These are phyloP conservation scores for Saguinus imperator DNA, from an alignment of 2,113 vertebrate species.

Conservation along the genomic window DNA sequence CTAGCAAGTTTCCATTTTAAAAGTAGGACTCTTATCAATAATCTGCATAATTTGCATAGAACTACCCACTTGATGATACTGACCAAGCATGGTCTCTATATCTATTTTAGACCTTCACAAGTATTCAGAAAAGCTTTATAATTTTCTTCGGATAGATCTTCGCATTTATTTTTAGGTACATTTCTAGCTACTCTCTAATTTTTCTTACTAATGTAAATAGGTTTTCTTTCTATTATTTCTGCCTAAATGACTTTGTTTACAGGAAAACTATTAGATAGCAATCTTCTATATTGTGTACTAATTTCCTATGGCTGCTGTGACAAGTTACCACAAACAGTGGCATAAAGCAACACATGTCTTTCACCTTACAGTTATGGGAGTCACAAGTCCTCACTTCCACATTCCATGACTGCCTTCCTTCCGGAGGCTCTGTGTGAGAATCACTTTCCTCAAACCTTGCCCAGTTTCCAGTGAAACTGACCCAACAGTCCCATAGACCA, in stretches of 20 bases:
- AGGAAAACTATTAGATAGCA: not conserved
- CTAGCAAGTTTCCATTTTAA: not conserved
- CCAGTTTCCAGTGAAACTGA: no score
- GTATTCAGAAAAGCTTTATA: not conserved
- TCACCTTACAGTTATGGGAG: not conserved
- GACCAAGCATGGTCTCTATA: not conserved
- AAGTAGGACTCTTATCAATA: not conserved
- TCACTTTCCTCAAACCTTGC: no score
- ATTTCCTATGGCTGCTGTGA: not conserved
- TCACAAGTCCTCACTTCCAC: not conserved
- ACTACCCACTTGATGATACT: accelerated
- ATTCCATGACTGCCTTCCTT: not conserved
- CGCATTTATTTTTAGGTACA: not conserved
- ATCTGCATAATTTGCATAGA: not conserved
- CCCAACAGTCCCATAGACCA: no score
- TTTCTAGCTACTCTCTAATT: not conserved
- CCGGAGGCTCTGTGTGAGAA: not conserved
- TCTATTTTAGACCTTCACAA: not conserved
- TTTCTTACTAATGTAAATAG: not conserved
- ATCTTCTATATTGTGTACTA: not conserved
- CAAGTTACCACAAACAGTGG: not conserved
- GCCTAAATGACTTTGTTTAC: not conserved
- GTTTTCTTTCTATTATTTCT: not conserved
- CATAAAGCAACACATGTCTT: not conserved
- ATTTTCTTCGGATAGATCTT: not conserved